These are phyloP conservation scores for Melanerpes aurifrons DNA, from an alignment of 2,113 vertebrate species.

Conservation along the genomic window DNA sequence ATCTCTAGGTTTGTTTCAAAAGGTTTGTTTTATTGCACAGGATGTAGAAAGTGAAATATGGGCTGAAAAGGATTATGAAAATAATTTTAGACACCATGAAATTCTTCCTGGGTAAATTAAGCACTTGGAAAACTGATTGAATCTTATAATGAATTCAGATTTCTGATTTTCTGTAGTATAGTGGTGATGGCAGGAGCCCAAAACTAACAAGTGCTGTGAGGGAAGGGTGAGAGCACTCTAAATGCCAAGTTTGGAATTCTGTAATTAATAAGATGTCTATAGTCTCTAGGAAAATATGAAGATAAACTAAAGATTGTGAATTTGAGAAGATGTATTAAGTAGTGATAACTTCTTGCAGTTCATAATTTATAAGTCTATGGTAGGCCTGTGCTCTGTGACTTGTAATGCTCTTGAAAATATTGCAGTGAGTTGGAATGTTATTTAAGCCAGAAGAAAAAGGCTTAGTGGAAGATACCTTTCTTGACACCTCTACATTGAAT, in stretches of 20 bases:
- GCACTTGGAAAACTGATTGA: constrained; percentile 64
- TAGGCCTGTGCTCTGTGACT: neutral
- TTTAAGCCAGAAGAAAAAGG: neutral
- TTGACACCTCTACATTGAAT: neutral
- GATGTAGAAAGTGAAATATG: neutral
- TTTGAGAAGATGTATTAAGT: neutral
- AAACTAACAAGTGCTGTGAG: constrained; percentile 65
- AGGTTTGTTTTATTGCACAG: neutral
- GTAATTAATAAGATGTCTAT: constrained; percentile 57
- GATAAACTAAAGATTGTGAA: constrained; percentile 25
- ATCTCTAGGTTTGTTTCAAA: neutral
- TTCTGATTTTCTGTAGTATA: constrained; percentile 66
- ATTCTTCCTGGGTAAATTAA: constrained; percentile 58
- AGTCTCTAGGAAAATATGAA: neutral
- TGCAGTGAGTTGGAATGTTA: neutral
- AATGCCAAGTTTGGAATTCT: constrained; percentile 57
- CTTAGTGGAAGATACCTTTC: neutral
- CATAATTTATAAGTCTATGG: neutral
- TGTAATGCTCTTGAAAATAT: neutral
- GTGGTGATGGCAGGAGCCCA: constrained; percentile 62
- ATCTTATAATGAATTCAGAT: constrained; percentile 64
- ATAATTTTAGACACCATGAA: constrained; percentile 37
- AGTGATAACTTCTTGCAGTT: neutral
- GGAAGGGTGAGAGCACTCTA: constrained; percentile 65
- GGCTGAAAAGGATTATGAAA: constrained; percentile 21